phyloP scores from a whole-genome alignment of 1,140 invertebrate species.

The Cryptotermes secundus region DNA sequence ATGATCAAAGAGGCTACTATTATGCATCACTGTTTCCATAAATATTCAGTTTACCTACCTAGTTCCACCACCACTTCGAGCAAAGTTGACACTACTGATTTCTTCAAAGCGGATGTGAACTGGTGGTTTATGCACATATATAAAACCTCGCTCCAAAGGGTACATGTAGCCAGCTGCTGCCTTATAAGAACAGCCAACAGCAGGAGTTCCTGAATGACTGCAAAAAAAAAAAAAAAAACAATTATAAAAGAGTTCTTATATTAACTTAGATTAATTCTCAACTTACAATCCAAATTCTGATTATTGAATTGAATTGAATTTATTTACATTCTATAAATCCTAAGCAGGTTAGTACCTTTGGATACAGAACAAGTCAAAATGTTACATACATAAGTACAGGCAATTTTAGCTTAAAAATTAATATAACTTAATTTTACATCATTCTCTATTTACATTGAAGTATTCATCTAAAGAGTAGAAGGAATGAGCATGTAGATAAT shows the following conservation, averaged over 20 bases:
- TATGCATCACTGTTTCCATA: background rate
- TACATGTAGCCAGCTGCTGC: slow-evolving; percentile 97
- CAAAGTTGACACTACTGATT: slow-evolving; percentile 94
- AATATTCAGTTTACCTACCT: slow-evolving; percentile 46
- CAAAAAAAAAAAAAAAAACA: slow-evolving; percentile 44
- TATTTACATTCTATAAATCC: too few species aligned
- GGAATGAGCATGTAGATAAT: too few species aligned
- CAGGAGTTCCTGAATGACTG: slow-evolving; percentile 88
- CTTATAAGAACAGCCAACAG: slow-evolving; percentile 95
- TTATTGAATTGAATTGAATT: too few species aligned
- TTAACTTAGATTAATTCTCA: background rate
- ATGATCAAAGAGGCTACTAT: background rate
- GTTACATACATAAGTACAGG: too few species aligned
- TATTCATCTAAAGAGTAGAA: too few species aligned
- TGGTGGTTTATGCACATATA: slow-evolving; percentile 98
- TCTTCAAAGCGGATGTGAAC: slow-evolving; percentile 98
- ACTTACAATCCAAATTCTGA: background rate
- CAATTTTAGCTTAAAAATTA: too few species aligned
- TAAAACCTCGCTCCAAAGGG: slow-evolving; percentile 97
- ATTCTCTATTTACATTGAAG: too few species aligned
- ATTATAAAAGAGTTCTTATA: background rate
- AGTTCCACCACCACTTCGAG: slow-evolving; percentile 91
- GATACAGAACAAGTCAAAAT: too few species aligned
- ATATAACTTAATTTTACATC: too few species aligned
- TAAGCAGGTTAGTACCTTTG: too few species aligned